Evolutionary conservation across 2,888 invertebrate genomes (phyloP), one percentile per base, ranked within the genome.

Genomic region (Dyspetes luteomarginatus): DNA sequence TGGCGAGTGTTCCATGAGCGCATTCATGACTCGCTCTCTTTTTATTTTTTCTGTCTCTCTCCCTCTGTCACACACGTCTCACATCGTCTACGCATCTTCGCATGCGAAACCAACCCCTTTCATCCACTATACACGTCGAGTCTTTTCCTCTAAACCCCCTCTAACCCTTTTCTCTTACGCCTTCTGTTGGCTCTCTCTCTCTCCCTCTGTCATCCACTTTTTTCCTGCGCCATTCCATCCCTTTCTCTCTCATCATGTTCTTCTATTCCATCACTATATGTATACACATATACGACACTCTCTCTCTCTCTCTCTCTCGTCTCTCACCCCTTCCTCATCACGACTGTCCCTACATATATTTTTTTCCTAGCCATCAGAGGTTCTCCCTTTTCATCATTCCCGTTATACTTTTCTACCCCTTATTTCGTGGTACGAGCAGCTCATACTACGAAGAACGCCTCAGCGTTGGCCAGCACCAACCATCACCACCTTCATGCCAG

Each of bases 71-170:
- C 67, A 55, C 68, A 52, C 36, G 41, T 12, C 36, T 45, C 72
- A n/a, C 76, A 73, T 69, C 79, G 74, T 87, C 87, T 88, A 90
- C 90, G 90, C 90, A 90, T 90, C 90, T 90, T 89, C 87, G 89
- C 88, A 89, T 88, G 88, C 86, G 73, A 86, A 74, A 78, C 84
- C 82, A 76, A 81, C 82, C 83, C 81, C 82, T 83, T 84, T 83
- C 81, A 79, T 81, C 65, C 73, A 64, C 67, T 72, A 43, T 41
- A 30, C 30, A 81, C 86, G 86, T 62, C 84, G 87, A 88, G 86
- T 86, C 85, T 82, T 83, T 86, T 83, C 85, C 86, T 86, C 86
- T 81, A 85, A 60, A 17, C 3, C 85, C 86, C 86, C 85, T 81
- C 83, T 85, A 84, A 85, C 85, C 87, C 84, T 81, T 85, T 84